Evolutionary conservation across 2,888 invertebrate genomes (phyloP).

Genomic region (Hirudinaria manillensis): DNA sequence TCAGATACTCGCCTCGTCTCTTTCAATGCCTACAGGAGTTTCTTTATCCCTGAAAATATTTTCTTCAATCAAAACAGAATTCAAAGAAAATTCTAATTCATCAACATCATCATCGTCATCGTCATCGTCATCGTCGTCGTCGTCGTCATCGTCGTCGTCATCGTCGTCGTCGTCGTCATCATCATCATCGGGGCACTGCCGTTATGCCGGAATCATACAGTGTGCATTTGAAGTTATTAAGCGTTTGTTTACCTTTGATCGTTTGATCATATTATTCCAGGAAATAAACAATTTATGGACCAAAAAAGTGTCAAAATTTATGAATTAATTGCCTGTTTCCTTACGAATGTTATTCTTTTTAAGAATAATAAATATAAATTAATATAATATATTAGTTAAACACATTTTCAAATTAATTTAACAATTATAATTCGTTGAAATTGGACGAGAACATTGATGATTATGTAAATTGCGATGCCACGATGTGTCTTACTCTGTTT

Average conservation of each 20-base stretch:
- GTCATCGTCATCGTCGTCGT: slow-evolving; percentile 15
- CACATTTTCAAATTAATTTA: too few relatives aligned
- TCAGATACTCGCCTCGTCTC: not conserved
- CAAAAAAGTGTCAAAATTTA: too few relatives aligned
- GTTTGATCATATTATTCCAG: too few relatives aligned
- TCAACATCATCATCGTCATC: slow-evolving; percentile 14
- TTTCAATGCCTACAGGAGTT: not conserved
- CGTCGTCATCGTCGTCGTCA: slow-evolving; percentile 19
- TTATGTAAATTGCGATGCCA: slow-evolving; percentile 1
- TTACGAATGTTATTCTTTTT: too few relatives aligned
- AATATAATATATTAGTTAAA: too few relatives aligned
- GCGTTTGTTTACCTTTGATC: too few relatives aligned
- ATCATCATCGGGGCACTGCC: slow-evolving; percentile 19
- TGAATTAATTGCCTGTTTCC: too few relatives aligned
- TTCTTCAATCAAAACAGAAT: not conserved
- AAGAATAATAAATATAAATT: too few relatives aligned
- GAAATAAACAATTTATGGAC: too few relatives aligned
- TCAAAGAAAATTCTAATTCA: not conserved
- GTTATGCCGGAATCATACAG: too few relatives aligned
- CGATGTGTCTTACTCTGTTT: not conserved
- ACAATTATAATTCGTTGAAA: not conserved
- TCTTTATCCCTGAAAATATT: not conserved
- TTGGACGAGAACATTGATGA: slow-evolving; percentile 20
- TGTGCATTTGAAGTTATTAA: too few relatives aligned
- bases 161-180: slow-evolving; percentile 23